phyloP scores from a whole-genome alignment of 2,888 invertebrate genomes.

The Raillietiella orientalis region DNA sequence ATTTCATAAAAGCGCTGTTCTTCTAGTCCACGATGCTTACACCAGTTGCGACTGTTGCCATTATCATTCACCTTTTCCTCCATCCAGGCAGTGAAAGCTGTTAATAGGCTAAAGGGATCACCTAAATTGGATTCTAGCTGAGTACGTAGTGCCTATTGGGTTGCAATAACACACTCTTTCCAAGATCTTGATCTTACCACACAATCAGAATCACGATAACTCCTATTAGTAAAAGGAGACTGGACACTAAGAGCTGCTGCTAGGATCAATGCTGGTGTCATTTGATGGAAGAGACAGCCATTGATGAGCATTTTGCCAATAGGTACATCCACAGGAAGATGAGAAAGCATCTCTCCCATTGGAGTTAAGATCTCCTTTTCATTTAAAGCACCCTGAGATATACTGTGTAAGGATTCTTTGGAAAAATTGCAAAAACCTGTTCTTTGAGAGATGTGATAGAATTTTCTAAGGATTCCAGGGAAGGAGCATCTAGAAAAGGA shows the following conservation, averaged over 20 bases:
- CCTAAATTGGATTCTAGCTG: constrained; percentile 75
- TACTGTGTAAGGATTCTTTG: constrained; percentile 3
- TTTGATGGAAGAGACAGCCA: constrained; percentile 58
- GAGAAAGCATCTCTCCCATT: constrained; percentile 51
- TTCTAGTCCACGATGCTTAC: constrained; percentile 56
- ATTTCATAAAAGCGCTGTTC: constrained; percentile 92
- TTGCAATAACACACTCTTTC: constrained; percentile 3
- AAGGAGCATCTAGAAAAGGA: constrained; percentile 83
- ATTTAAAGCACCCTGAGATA: constrained; percentile 33
- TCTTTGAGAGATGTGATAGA: constrained; percentile 55
- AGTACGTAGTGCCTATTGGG: constrained; percentile 19
- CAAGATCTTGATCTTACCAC: constrained; percentile 27
- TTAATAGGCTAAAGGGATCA: constrained; percentile 65
- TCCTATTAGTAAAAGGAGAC: constrained; percentile 61
- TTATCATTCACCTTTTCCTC: constrained; percentile 5
- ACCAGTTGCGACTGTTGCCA: constrained; percentile 35
- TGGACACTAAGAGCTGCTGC: constrained; percentile 78
- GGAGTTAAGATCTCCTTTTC: constrained; percentile 48
- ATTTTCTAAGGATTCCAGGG: constrained; percentile 45
- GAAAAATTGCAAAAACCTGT: constrained; percentile 18
- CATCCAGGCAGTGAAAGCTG: constrained; percentile 63
- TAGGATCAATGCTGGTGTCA: constrained; percentile 55
- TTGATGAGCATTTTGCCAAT: constrained; percentile 84
- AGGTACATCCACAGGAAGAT: constrained; percentile 71
- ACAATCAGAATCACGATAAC: constrained; percentile 50